phyloP scores from a whole-genome alignment of 2,113 vertebrate genomes.

The Psittacus erithacus region DNA sequence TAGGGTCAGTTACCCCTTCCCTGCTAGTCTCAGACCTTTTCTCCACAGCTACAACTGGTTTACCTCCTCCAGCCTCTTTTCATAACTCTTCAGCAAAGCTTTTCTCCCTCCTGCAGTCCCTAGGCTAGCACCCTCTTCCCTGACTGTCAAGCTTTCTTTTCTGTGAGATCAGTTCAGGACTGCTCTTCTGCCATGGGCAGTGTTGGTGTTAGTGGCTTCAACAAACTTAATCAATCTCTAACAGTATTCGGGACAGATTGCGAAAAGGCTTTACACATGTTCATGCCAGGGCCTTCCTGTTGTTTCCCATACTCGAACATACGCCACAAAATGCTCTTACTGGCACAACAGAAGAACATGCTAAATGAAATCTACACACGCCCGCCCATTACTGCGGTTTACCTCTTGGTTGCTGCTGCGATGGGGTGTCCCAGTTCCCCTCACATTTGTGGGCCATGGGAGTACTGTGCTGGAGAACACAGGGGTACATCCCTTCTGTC shows the following conservation, averaged over 20 bases:
- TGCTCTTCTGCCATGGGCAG: not conserved
- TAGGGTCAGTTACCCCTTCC: not conserved
- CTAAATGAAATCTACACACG: not conserved
- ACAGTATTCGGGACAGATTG: not conserved
- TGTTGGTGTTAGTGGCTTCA: not conserved
- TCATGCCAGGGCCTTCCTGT: not conserved
- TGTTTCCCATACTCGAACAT: not conserved
- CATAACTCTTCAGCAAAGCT: not conserved
- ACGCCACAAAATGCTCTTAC: not conserved
- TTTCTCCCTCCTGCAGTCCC: not conserved
- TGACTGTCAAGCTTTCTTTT: not conserved
- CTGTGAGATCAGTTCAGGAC: not conserved
- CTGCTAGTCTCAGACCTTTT: not conserved
- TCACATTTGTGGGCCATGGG: not conserved
- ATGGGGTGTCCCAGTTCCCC: not conserved
- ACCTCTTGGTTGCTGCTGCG: not conserved
- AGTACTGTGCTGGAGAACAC: not conserved
- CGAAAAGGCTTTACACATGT: not conserved
- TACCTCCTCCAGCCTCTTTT: not conserved
- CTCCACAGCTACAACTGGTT: not conserved
- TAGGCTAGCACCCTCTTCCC: not conserved
- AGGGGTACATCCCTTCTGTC: not conserved
- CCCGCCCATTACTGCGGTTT: not conserved
- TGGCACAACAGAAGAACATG: not conserved
- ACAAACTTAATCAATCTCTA: not conserved